phyloP scores from a whole-genome alignment of 2,888 invertebrate genomes.

The Tachina fera region DNA sequence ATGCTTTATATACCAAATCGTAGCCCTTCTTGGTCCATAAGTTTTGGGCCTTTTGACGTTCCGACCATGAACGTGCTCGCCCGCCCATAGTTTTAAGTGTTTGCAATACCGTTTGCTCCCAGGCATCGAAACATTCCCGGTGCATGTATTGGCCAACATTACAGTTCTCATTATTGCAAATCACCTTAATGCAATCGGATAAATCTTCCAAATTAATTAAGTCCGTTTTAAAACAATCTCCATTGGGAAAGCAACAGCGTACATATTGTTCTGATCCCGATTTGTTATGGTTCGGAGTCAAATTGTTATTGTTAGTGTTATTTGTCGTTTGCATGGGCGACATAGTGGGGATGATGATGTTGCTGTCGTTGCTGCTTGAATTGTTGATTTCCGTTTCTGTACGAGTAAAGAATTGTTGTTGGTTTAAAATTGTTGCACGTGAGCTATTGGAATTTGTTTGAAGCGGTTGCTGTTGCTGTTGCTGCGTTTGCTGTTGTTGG shows the following conservation, averaged over 20 bases:
- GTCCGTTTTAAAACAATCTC: constrained; percentile 89
- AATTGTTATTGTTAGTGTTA: constrained; percentile 65
- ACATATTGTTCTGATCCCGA: constrained; percentile 83
- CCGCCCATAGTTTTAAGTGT: constrained; percentile 96
- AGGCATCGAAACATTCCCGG: constrained; percentile 96
- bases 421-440: constrained; percentile 39
- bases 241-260: constrained; percentile 91
- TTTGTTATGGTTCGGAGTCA: constrained; percentile 68
- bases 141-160: constrained; percentile 96
- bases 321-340: constrained; percentile 78
- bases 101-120: constrained; percentile 94
- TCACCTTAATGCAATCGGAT: constrained; percentile 92
- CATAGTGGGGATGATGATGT: constrained; percentile 74
- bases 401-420: constrained; percentile 55
- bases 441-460: constrained; percentile 52
- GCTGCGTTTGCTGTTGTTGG: constrained; percentile 74
- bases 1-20: constrained; percentile 97
- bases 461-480: constrained; percentile 70
- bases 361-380: constrained; percentile 57
- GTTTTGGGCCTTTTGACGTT: constrained; percentile 96
- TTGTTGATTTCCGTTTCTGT: constrained; percentile 45
- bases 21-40: constrained; percentile 99
- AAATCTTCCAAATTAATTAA: constrained; percentile 88
- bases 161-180: constrained; percentile 97
- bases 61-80: constrained; percentile 96